These are phyloP conservation scores for Pterocles burchelli DNA, from an alignment of 2,113 vertebrate genomes.

Conservation along the genomic window DNA sequence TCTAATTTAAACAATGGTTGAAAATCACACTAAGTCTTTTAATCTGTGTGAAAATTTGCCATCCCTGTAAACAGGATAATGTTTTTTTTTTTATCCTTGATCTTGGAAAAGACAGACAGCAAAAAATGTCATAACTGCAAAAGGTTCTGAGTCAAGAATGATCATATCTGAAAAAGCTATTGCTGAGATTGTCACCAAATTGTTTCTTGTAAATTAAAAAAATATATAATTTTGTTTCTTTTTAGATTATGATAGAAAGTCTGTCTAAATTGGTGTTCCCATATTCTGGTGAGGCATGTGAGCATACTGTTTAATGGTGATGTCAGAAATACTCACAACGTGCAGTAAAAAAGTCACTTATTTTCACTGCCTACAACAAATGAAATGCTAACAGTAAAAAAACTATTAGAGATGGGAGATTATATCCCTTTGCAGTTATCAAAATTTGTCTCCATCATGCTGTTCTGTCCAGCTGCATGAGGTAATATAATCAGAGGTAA, in stretches of 20 bases:
- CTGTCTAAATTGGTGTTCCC: background rate
- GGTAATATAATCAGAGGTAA: background rate
- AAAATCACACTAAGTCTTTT: conserved; percentile 16
- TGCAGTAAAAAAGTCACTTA: background rate
- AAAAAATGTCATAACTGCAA: background rate
- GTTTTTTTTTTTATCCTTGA: conserved; percentile 7
- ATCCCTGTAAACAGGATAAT: background rate
- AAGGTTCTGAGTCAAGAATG: background rate
- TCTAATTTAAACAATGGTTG: conserved; percentile 41
- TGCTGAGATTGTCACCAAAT: background rate
- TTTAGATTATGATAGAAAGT: background rate
- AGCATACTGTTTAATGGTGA: background rate
- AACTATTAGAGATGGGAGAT: background rate
- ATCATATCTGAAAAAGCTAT: background rate
- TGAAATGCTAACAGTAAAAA: background rate
- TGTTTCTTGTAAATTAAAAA: background rate
- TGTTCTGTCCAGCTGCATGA: background rate
- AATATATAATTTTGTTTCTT: background rate
- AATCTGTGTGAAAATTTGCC: background rate
- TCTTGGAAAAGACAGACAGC: background rate
- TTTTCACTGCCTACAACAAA: background rate
- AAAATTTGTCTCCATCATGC: background rate
- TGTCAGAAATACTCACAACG: background rate
- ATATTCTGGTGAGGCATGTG: background rate
- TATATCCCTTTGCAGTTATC: background rate